Evolutionary conservation across 2,797 vertebrate genomes (phyloP), one percentile per base, ranked within the genome.

Genomic region (Acrossocheilus wenchowensis): DNA sequence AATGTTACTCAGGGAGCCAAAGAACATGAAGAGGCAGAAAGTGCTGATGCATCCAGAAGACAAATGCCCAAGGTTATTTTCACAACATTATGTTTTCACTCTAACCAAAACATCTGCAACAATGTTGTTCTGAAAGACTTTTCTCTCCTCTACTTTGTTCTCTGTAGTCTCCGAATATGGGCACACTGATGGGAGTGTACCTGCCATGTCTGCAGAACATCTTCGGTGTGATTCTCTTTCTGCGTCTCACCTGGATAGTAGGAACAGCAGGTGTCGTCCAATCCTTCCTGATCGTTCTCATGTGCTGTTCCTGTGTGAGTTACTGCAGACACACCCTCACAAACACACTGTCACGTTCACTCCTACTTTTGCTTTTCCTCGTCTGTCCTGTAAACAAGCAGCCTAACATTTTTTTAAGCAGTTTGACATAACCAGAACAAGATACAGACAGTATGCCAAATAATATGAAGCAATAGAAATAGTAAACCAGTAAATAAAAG

Each of bases 241-340:
- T 99, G 45, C 95, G 98, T 5, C 93, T 99, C 90, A 99, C 98
- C 0, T 99, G 98, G 98, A 99, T 99, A 89, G 98, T 99, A 19
- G 98, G 98, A 88, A 98, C 96, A 39, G 97, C 98, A 0, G 98
- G 98, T 43, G 95, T 99, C 87, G 94, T 98, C 57, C 98, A 99
- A 93, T 97, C 98, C 34, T 96, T 99, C 85, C 95, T 98, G 88
- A 99, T 99, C 2, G 97, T 99, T 43, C 91, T 99, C 62, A 97
- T 99, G 93, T 99, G 98, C 95, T 99, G 98, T 94, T 98, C 97
- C 71, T 99, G 98, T 94, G 98, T 99, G 91, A 98, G 98, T 97
- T 90, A 23, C 45, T 50, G 12, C 52, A 45, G 9, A 86, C 82
- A 68, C 64, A 50, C 36, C 77, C 86, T 6, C 21, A 71, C 21